Conservation (phyloP, 1,140 invertebrate genomes). For the Dolichoris vasculosae region DNA sequence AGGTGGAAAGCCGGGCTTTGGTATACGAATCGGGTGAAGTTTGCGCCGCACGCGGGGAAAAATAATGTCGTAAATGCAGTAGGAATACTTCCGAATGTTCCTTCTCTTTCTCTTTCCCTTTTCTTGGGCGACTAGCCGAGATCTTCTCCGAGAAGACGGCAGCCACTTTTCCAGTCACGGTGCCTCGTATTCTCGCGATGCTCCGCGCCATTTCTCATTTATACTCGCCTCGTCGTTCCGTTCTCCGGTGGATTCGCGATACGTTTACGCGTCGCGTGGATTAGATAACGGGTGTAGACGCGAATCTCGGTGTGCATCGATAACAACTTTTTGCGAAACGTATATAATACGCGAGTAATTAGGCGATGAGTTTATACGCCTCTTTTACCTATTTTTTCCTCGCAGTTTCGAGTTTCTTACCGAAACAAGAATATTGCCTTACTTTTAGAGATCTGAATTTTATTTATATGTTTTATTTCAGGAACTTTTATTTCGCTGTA, state of each 20-base stretch:
- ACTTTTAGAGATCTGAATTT: background rate
- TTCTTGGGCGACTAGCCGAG: background rate
- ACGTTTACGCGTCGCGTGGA: background rate
- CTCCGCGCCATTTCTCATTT: conserved; percentile 7
- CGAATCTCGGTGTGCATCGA: no score
- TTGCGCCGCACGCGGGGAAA: conserved; percentile 41
- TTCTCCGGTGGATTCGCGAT: no score
- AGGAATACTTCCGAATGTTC: conserved; percentile 29
- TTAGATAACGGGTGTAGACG: no score
- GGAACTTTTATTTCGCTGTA: background rate
- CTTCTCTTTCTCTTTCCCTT: background rate
- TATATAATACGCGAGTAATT: no score
- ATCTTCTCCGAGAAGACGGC: no score
- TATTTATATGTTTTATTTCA: background rate
- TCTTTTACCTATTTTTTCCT: no score
- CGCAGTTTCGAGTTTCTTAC: no score
- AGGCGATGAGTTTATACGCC: no score
- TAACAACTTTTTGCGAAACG: no score
- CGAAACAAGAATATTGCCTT: background rate
- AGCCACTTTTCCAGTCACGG: conserved; percentile 3
- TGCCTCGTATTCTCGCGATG: background rate
- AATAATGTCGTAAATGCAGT: conserved; percentile 56
- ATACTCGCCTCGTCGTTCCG: background rate
- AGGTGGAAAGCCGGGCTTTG: conserved; percentile 54
- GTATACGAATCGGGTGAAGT: background rate